Evolutionary conservation across 2,797 vertebrate species (phyloP).

Genomic region (Allobates femoralis): DNA sequence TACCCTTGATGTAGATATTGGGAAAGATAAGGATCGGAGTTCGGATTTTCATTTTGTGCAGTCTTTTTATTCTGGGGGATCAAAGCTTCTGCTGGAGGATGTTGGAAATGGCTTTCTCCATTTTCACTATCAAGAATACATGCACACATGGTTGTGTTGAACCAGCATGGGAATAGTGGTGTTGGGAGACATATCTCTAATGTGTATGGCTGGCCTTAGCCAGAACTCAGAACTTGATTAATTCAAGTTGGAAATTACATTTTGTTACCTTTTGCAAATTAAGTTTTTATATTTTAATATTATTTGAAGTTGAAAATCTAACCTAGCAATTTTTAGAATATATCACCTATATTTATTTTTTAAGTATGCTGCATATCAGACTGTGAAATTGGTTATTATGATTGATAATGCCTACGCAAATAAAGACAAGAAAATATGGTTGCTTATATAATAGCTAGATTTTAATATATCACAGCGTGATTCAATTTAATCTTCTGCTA

Average conservation of each 20-base stretch:
- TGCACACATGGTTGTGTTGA: too few species aligned
- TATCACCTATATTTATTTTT: slow-evolving; percentile 29
- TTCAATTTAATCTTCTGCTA: slow-evolving; percentile 21
- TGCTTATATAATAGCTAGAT: slow-evolving; percentile 15
- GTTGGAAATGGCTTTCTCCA: too few species aligned
- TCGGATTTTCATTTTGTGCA: too few species aligned
- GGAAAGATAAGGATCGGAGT: too few species aligned
- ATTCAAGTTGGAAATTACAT: background rate
- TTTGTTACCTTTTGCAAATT: background rate
- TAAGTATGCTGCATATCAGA: slow-evolving; percentile 41
- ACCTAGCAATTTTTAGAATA: slow-evolving; percentile 17
- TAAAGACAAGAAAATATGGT: slow-evolving; percentile 3
- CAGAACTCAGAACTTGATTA: too few species aligned
- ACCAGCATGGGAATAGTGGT: too few species aligned
- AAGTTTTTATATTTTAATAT: background rate
- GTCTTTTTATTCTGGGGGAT: too few species aligned
- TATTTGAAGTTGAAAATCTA: background rate
- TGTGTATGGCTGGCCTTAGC: too few species aligned
- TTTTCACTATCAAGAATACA: too few species aligned
- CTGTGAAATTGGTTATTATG: slow-evolving; percentile 49
- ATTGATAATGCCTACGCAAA: slow-evolving; percentile 40
- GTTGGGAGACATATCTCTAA: too few species aligned
- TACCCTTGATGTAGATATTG: too few species aligned
- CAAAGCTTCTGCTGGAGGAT: too few species aligned
- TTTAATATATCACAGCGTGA: slow-evolving; percentile 4